Conservation (phyloP, 1,140 invertebrate species). For the Stratiolaelaps scimitus region DNA sequence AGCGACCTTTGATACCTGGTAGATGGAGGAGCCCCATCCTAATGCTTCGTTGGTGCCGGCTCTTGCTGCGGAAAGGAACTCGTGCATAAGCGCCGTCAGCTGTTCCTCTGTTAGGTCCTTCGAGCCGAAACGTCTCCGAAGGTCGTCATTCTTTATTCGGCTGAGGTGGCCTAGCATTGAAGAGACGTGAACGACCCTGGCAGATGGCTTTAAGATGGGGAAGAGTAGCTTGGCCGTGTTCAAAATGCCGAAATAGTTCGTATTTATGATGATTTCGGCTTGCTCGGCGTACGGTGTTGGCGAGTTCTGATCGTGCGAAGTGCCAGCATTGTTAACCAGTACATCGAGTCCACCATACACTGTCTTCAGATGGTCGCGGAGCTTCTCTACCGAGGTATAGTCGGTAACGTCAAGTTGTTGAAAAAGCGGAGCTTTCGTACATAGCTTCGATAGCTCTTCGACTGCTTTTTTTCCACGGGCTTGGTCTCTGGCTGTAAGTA, state of each 20-base stretch:
- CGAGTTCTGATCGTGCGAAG: constrained; percentile 53
- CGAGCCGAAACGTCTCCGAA: constrained; percentile 44
- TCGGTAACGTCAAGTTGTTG: constrained; percentile 56
- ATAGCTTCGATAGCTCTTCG: constrained; percentile 43
- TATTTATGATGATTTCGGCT: constrained; percentile 53
- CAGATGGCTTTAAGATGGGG: constrained; percentile 53
- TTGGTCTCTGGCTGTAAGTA: constrained; percentile 46
- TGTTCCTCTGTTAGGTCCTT: constrained; percentile 47
- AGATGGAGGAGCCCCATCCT: constrained; percentile 52
- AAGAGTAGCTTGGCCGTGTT: constrained; percentile 53
- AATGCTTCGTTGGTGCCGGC: constrained; percentile 43
- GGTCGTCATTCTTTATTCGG: constrained; percentile 38
- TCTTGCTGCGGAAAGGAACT: constrained; percentile 52
- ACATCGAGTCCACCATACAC: constrained; percentile 62
- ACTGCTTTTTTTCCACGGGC: constrained; percentile 49
- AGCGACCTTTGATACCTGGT: constrained; percentile 55
- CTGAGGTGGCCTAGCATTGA: constrained; percentile 48
- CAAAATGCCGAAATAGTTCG: constrained; percentile 56
- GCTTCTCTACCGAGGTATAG: constrained; percentile 47
- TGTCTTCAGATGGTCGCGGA: constrained; percentile 50
- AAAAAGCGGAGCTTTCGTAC: constrained; percentile 48
- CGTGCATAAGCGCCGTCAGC: constrained; percentile 50
- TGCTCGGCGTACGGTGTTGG: constrained; percentile 53
- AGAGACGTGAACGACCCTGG: constrained; percentile 59
- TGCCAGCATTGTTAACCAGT: constrained; percentile 70